Percentiles rank a stretch among this genome's conserved stretches.
Conservation (phyloP, 1,140 invertebrate genomes). For the Wiebesia pumilae region DNA sequence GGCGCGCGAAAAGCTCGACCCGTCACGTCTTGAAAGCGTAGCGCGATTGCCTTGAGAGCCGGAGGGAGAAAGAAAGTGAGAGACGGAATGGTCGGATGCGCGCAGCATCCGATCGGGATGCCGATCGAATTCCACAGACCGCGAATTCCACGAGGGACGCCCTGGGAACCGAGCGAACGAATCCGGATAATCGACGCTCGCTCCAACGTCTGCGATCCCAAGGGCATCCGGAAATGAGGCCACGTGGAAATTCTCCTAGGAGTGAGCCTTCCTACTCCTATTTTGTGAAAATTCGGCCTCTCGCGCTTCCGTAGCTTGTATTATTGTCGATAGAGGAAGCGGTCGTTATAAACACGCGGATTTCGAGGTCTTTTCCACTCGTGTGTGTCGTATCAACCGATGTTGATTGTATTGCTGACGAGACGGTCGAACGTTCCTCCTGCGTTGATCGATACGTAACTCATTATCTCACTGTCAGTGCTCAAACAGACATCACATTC, state of each 20-base stretch:
- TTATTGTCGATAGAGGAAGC: neutral
- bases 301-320: neutral
- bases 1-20: neutral
- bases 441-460: neutral
- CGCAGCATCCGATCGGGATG: conserved; percentile 31
- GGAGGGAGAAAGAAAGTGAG: neutral
- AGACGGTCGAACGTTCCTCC: neutral
- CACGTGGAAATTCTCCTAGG: neutral
- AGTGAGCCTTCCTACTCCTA: too few relatives aligned
- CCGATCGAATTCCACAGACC: conserved; percentile 37
- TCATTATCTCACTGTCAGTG: neutral
- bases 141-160: conserved; percentile 13
- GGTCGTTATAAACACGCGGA: too few relatives aligned
- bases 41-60: neutral
- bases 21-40: neutral
- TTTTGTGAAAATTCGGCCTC: neutral
- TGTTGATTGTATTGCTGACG: too few relatives aligned
- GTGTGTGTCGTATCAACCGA: too few relatives aligned
- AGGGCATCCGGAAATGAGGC: neutral
- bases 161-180: neutral
- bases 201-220: neutral
- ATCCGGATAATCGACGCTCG: neutral
- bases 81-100: neutral
- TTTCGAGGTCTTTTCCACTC: neutral
- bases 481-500: neutral